Conservation (phyloP, 92 coral and sea anemone species). For the Scolanthus callimorphus region DNA sequence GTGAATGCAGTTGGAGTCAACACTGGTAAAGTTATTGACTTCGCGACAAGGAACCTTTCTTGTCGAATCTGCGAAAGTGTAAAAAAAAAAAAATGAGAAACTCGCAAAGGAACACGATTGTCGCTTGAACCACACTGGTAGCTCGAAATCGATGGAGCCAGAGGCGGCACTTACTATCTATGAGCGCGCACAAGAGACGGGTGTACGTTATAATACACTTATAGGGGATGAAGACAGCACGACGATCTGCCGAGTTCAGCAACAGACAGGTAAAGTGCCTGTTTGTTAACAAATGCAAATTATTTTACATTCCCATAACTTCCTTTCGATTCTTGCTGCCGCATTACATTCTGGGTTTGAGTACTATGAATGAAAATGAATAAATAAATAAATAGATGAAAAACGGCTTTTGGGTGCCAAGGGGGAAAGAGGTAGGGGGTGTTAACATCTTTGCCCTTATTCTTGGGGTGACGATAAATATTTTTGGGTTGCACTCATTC, state of each 20-base stretch:
- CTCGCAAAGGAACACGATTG: no score
- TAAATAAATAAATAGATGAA: no score
- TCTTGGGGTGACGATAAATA: no score
- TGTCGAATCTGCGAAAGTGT: not conserved
- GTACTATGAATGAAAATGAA: no score
- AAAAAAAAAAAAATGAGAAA: not conserved
- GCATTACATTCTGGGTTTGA: no score
- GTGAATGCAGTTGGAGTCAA: conserved; percentile 4
- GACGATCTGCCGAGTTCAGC: conserved; percentile 2
- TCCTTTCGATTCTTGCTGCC: no score
- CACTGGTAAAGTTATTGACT: conserved; percentile 2
- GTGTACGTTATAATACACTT: not conserved
- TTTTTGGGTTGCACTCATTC: no score
- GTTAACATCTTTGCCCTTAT: no score
- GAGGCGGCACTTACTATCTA: conserved; percentile 6
- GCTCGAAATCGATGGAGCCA: conserved; percentile 7
- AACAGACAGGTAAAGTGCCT: not conserved
- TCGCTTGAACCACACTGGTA: conserved; percentile 5
- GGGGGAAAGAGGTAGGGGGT: no score
- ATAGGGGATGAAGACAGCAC: conserved; percentile 9
- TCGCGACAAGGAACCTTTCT: conserved; percentile 2
- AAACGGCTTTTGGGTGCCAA: no score
- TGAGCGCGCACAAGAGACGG: not conserved
- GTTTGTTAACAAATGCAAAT: no score
- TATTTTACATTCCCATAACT: no score